Evolutionary conservation across 2,888 invertebrate genomes (phyloP).

Genomic region (Auanema sp.): DNA sequence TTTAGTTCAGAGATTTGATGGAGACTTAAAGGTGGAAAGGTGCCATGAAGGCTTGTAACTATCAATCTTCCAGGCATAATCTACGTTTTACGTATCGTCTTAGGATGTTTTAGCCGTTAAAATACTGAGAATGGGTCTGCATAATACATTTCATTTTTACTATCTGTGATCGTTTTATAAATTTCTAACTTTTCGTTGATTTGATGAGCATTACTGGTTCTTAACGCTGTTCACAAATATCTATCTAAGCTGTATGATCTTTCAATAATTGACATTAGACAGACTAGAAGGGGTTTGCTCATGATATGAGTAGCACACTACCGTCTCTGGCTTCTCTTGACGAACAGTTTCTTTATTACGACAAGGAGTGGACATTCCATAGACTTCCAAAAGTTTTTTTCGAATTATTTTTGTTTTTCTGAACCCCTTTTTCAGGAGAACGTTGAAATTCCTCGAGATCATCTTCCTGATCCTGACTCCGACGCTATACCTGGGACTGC

Average conservation of each 20-base stretch:
- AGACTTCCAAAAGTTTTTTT: slow-evolving; percentile 39
- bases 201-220: no score
- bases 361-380: slow-evolving; percentile 48
- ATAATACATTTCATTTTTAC: no score
- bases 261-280: no score
- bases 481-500: slow-evolving; percentile 42
- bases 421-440: slow-evolving; percentile 35
- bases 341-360: slow-evolving; percentile 33
- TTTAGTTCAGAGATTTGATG: slow-evolving; percentile 56
- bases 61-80: not conserved
- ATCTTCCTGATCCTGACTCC: slow-evolving; percentile 48
- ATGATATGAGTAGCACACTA: slow-evolving; percentile 35
- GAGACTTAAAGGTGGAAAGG: not conserved
- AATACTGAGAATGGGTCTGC: not conserved
- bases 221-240: no score
- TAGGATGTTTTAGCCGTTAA: not conserved
- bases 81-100: not conserved
- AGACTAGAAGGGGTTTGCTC: not conserved
- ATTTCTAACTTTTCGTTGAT: no score
- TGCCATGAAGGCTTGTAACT: no score
- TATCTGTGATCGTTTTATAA: no score
- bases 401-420: not conserved
- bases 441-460: slow-evolving; percentile 44
- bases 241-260: no score
- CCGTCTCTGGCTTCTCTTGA: slow-evolving; percentile 38